Evolutionary conservation across 1,140 invertebrate genomes (phyloP), one percentile per base, ranked within the genome.

Genomic region (Triops longicaudatus): DNA sequence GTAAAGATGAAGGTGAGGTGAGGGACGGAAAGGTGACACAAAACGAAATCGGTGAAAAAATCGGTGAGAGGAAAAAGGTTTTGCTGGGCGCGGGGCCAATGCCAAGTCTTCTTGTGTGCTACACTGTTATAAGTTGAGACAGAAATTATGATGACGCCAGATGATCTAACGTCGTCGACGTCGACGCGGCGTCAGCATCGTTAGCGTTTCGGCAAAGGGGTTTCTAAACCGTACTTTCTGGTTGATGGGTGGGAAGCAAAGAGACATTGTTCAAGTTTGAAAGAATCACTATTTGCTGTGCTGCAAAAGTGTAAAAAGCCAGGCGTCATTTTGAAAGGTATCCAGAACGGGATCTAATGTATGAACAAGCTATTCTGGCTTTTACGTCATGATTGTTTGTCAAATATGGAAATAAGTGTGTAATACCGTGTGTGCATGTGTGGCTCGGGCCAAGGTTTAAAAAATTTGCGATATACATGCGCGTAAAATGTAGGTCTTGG

Each of bases 61-160:
- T 63, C 22, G 50, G 50, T n/a, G 50, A 14, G 14, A 12, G 44
- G 0, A 63, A 22, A 63, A 37, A 37, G 31, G 31, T 37, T 37
- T 63, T 17, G 50, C 22, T 63, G 50, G 50, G 50, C 50, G 22
- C 50, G 50, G 14, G 50, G 50, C 50, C 50, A 63, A 63, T 63
- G 50, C 50, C 50, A 63, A 63, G 50, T 63, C 50, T 37, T 37
- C 31, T 37, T 37, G 31, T 63, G 50, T 63, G 50, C 50, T 22
- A 6, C 50, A 63, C 50, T 63, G 17, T 63, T 63, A 63, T 63
- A 63, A 63, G 50, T 63, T 63, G 50, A 63, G 50, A 63, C 50
- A 63, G 50, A 63, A 63, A 63, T 63, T 63, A 63, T 63, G 50
- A 63, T 2, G 50, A 63, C 50, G 50, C 50, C 50, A 63, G 50